Evolutionary conservation across 2,888 invertebrate species (phyloP).

Genomic region (Cephonodes hylas): DNA sequence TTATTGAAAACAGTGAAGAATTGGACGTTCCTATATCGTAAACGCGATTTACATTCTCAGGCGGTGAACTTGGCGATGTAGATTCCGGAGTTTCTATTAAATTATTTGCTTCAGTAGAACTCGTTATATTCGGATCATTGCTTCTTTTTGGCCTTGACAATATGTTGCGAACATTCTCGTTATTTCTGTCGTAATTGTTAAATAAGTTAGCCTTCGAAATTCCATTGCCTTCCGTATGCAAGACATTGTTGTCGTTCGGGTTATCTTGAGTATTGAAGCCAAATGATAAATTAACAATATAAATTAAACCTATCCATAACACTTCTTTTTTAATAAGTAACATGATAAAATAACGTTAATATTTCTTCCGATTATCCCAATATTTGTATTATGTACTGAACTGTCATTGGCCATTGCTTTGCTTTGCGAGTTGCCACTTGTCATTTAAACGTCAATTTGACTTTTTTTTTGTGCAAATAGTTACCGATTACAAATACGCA

Average conservation of each 20-base stretch:
- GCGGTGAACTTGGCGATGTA: slow-evolving; percentile 43
- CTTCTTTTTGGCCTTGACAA: slow-evolving; percentile 60
- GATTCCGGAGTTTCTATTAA: slow-evolving; percentile 32
- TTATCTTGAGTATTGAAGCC: neutral
- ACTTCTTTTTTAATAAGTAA: slow-evolving; percentile 16
- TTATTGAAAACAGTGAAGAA: slow-evolving; percentile 53
- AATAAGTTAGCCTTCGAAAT: neutral
- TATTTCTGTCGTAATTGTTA: slow-evolving; percentile 5
- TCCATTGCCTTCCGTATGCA: neutral
- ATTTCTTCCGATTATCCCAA: neutral
- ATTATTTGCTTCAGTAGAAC: slow-evolving; percentile 53
- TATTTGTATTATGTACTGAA: neutral
- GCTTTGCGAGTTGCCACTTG: no score
- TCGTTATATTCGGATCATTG: slow-evolving; percentile 41
- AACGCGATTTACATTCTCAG: slow-evolving; percentile 51
- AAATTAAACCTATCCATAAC: slow-evolving; percentile 18
- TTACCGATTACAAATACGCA: no score
- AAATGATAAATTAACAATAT: slow-evolving; percentile 14
- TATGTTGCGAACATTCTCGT: slow-evolving; percentile 21
- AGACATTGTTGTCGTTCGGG: neutral
- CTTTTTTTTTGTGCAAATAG: no score
- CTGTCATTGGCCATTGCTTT: no score
- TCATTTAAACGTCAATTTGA: no score
- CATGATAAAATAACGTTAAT: slow-evolving; percentile 12
- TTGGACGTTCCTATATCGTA: slow-evolving; percentile 63